Evolutionary conservation across 2,888 invertebrate species (phyloP).

Genomic region (Eledona agricola): DNA sequence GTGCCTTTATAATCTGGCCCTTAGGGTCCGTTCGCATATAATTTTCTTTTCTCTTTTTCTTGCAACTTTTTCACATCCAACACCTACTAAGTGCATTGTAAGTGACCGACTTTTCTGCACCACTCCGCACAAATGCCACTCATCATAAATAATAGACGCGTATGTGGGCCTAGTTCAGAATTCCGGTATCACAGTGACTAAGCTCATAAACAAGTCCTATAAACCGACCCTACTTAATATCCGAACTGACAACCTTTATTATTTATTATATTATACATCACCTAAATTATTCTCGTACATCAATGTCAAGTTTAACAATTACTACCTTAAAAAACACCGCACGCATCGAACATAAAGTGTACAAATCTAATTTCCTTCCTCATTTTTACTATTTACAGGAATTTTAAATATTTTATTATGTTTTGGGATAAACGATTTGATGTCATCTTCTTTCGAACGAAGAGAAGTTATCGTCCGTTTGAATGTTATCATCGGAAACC

Average conservation of each 20-base stretch:
- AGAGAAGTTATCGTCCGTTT: conserved; percentile 24
- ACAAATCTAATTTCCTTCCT: conserved; percentile 5
- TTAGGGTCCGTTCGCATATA: too few relatives aligned
- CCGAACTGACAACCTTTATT: conserved; percentile 54
- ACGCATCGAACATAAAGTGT: conserved; percentile 19
- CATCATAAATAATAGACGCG: conserved; percentile 39
- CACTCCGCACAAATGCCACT: conserved; percentile 34
- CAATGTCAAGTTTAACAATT: conserved; percentile 50
- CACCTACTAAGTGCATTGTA: too few relatives aligned
- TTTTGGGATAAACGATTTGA: too few relatives aligned
- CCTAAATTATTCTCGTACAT: conserved; percentile 53
- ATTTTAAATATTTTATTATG: too few relatives aligned
- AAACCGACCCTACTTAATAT: conserved; percentile 50
- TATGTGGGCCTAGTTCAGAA: conserved; percentile 39
- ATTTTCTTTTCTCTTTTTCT: too few relatives aligned
- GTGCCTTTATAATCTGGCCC: too few relatives aligned
- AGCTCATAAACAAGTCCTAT: conserved; percentile 42
- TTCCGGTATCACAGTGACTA: conserved; percentile 37
- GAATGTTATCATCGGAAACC: too few relatives aligned
- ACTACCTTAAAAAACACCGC: conserved; percentile 36
- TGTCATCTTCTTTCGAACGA: conserved; percentile 35
- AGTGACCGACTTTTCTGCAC: too few relatives aligned
- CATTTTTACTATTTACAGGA: conserved; percentile 26
- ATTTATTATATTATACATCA: conserved; percentile 56
- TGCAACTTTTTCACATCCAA: too few relatives aligned